Evolutionary conservation across 2,888 invertebrate genomes (phyloP).

Genomic region (Abrostola triplasia): DNA sequence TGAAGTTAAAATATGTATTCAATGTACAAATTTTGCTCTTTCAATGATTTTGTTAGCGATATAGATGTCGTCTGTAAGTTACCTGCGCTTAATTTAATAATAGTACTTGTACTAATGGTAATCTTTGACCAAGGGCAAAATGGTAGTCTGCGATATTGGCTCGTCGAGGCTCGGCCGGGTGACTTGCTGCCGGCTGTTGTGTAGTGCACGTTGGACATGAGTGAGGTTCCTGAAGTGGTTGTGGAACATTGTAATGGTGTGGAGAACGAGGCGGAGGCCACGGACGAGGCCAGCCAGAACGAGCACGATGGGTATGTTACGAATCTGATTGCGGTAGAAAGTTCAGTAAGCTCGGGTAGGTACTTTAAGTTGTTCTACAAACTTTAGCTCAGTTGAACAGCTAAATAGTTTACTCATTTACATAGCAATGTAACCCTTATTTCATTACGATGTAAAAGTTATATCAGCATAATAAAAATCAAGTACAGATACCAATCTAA

Average conservation of each 20-base stretch:
- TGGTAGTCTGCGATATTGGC: constrained; percentile 78
- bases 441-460: constrained; percentile 21
- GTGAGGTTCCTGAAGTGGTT: constrained; percentile 78
- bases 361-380: constrained; percentile 14
- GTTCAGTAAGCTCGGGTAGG: constrained; percentile 33
- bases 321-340: constrained; percentile 21
- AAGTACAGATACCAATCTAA: constrained; percentile 3
- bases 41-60: constrained; percentile 20
- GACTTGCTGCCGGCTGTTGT: constrained; percentile 60
- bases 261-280: constrained; percentile 65
- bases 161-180: constrained; percentile 72
- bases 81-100: constrained; percentile 87
- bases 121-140: constrained; percentile 86
- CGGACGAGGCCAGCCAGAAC: constrained; percentile 66
- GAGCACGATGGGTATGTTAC: constrained; percentile 77
- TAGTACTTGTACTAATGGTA: constrained; percentile 83
- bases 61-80: constrained; percentile 75
- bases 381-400: constrained; percentile 20
- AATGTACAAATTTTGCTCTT: constrained; percentile 19
- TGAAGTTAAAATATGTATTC: neutral
- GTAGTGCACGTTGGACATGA: constrained; percentile 70
- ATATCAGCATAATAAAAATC: neutral
- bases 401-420: constrained; percentile 24
- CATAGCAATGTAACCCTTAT: constrained; percentile 18
- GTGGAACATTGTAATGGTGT: constrained; percentile 83